Conservation (phyloP, 2,113 vertebrate genomes). For the Saguinus midas region DNA sequence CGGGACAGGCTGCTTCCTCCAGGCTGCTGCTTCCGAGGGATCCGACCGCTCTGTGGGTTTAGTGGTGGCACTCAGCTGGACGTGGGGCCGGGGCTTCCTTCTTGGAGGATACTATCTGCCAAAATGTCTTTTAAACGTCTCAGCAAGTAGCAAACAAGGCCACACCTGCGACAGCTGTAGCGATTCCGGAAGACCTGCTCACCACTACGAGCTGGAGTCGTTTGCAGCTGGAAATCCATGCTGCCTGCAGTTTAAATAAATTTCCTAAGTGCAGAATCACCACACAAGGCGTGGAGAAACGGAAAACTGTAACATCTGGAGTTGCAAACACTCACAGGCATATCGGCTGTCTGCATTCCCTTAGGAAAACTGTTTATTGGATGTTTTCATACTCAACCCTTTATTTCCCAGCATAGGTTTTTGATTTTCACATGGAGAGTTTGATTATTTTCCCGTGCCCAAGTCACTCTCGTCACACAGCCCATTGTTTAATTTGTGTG, state of each 20-base stretch:
- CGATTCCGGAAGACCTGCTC: background rate
- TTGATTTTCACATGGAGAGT: background rate
- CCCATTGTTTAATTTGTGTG: background rate
- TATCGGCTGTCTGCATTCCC: background rate
- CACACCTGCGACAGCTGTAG: background rate
- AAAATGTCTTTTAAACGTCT: background rate
- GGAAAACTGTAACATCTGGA: fast-evolving
- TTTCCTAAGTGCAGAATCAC: background rate
- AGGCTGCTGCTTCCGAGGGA: background rate
- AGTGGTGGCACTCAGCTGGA: background rate
- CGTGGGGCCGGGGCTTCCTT: background rate
- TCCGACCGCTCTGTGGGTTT: background rate
- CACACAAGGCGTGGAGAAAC: fast-evolving
- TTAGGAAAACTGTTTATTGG: background rate
- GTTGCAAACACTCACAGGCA: background rate
- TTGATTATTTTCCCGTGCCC: background rate
- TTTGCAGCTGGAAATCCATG: background rate
- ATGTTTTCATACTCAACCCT: background rate
- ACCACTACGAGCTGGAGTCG: fast-evolving
- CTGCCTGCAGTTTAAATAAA: fast-evolving
- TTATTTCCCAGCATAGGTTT: background rate
- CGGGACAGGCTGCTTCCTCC: background rate
- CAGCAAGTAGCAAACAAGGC: background rate
- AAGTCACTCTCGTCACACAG: background rate
- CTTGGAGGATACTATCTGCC: background rate